Base-by-base conservation (phyloP, 2,888 invertebrate genomes). In the Venusia cambrica region DNA sequence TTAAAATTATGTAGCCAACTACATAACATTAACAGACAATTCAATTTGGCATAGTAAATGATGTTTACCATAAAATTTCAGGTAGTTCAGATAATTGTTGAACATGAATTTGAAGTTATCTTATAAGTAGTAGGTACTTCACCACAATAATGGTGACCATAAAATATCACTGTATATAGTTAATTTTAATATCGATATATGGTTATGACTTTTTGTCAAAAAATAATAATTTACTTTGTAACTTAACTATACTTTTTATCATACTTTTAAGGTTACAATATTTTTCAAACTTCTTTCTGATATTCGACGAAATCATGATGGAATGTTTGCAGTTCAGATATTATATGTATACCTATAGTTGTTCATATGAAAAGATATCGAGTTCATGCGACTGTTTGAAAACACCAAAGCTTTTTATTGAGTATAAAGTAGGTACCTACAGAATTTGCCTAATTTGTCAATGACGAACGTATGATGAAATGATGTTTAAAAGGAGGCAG, bases 71-170 rank as follows among this genome's bases (percentile, higher is more conserved):
- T n/a, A n/a, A n/a, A n/a, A n/a, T n/a, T n/a, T n/a, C n/a, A n/a
- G n/a, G 5, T 33, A 28, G 33, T 28, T 28, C 10, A 14, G 15
- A 17, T 12, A 16, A 1, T 11, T 21, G 16, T 24, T 18, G 6
- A 20, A 20, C 22, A 27, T 16, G 5, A 18, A 10, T 8, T 13
- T 18, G 5, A n/a, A n/a, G n/a, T n/a, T 36, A 18, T 12, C 11
- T 1, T 12, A 19, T 24, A 12, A 6, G n/a, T 25, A 16, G 13
- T 17, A 21, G 24, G 26, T 69, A 66, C 67, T 63, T 84, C 83
- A 83, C 85, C 84, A 83, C 36, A 44, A 54, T 68, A 63, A 78
- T 83, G 85, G 84, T 84, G 85, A 85, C 83, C 83, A 83, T 84
- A 85, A 85, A 71, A 79, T 80, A 81, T 80, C 78, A 77, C 56